These are phyloP conservation scores for Dysidea cf. avara DNA, from an alignment of 37 sponge, comb jelly and placozoan species.

Conservation along the genomic window DNA sequence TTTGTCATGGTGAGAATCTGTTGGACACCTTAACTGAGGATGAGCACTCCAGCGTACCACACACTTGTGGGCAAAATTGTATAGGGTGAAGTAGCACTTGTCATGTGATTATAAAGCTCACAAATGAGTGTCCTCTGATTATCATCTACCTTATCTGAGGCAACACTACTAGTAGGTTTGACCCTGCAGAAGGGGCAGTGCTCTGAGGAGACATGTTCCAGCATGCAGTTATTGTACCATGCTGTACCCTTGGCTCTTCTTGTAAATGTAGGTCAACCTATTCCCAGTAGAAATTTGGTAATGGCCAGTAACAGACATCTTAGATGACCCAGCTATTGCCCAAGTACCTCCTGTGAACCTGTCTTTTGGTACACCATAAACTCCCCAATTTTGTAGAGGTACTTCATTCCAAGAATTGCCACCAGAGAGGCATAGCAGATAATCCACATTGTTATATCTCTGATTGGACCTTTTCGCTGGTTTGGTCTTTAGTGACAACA, in stretches of 20 bases:
- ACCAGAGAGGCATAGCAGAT: not conserved
- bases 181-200: too few species aligned
- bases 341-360: not conserved
- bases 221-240: not conserved
- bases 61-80: too few species aligned
- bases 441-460: not conserved
- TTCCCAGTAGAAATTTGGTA: not conserved
- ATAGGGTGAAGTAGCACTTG: too few species aligned
- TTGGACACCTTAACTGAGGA: not conserved
- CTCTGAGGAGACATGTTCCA: not conserved
- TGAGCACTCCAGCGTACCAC: too few species aligned
- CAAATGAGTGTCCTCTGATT: too few species aligned
- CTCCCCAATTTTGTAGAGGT: not conserved
- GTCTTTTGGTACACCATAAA: not conserved
- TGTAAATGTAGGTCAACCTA: not conserved
- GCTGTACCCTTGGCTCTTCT: not conserved
- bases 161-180: too few species aligned
- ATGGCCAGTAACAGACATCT: not conserved
- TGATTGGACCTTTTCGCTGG: not conserved
- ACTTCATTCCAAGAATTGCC: too few species aligned
- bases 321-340: slow-evolving; percentile 8
- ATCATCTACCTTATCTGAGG: too few species aligned
- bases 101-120: too few species aligned
- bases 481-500: too few species aligned
- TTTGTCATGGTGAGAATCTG: not conserved